Evolutionary conservation across 2,888 invertebrate species (phyloP).

Genomic region (Ganaspis brasiliensis): DNA sequence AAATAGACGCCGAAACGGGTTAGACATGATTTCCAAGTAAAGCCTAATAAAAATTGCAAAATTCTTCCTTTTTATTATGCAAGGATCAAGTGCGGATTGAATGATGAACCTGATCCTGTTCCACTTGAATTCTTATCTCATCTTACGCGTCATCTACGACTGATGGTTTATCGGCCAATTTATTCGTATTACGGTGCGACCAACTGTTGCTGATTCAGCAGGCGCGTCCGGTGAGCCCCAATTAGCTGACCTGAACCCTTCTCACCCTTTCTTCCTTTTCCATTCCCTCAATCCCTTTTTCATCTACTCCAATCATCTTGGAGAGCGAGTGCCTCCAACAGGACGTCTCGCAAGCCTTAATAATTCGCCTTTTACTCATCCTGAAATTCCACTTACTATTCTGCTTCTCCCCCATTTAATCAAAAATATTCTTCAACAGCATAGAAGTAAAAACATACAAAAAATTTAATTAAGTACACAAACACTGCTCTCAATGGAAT

Average conservation of each 20-base stretch:
- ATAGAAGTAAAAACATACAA: too few relatives aligned
- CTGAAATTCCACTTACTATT: not conserved
- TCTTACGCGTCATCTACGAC: constrained; percentile 39
- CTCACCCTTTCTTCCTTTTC: constrained; percentile 28
- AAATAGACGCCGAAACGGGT: too few relatives aligned
- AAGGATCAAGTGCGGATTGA: not conserved
- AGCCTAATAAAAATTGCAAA: too few relatives aligned
- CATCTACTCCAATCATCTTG: constrained; percentile 19
- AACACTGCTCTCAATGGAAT: too few relatives aligned
- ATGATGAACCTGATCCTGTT: not conserved
- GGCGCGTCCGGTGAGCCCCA: constrained; percentile 34
- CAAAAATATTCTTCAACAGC: too few relatives aligned
- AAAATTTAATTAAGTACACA: too few relatives aligned
- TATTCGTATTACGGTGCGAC: constrained; percentile 41
- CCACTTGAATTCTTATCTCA: constrained; percentile 13
- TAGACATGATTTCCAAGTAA: too few relatives aligned
- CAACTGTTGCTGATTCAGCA: constrained; percentile 43
- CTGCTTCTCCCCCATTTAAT: too few relatives aligned
- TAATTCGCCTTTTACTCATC: not conserved
- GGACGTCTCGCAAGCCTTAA: constrained; percentile 8
- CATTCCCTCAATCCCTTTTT: constrained; percentile 30
- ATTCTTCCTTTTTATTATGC: not conserved
- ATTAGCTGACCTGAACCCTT: constrained; percentile 35
- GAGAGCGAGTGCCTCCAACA: not conserved
- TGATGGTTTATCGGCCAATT: constrained; percentile 38